Conservation (phyloP, 2,113 vertebrate species). For the Diadophis punctatus region DNA sequence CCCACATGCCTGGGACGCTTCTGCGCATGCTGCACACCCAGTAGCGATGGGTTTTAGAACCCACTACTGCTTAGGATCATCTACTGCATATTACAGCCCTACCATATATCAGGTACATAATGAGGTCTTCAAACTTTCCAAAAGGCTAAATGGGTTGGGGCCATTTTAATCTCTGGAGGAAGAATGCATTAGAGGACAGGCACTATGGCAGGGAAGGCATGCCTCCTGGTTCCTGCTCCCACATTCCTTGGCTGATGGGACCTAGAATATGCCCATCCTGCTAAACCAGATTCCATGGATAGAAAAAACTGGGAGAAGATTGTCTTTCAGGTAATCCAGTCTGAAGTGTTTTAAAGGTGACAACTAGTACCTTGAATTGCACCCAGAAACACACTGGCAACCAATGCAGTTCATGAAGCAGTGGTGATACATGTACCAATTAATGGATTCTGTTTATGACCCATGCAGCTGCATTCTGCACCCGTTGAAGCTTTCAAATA, state of each 20-base stretch:
- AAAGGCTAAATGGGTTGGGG: neutral
- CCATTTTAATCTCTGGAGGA: neutral
- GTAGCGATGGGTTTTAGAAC: too few species aligned
- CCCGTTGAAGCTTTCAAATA: neutral
- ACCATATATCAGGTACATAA: neutral
- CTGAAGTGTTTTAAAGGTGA: neutral
- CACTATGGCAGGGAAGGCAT: neutral
- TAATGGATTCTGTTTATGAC: neutral
- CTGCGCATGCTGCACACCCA: too few species aligned
- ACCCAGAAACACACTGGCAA: neutral
- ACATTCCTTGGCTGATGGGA: neutral
- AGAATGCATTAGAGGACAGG: neutral
- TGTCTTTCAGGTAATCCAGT: neutral
- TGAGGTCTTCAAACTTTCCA: neutral
- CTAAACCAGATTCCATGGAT: neutral
- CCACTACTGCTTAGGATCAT: neutral
- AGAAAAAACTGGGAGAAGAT: neutral
- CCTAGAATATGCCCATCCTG: neutral
- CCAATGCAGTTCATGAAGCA: neutral
- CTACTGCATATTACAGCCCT: neutral
- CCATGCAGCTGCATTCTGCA: neutral
- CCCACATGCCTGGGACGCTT: too few species aligned
- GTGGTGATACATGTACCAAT: neutral
- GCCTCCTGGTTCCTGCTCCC: neutral
- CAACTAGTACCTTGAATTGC: neutral